Base-by-base conservation (phyloP, 2,113 vertebrate species). In the Puffinus mauretanicus region DNA sequence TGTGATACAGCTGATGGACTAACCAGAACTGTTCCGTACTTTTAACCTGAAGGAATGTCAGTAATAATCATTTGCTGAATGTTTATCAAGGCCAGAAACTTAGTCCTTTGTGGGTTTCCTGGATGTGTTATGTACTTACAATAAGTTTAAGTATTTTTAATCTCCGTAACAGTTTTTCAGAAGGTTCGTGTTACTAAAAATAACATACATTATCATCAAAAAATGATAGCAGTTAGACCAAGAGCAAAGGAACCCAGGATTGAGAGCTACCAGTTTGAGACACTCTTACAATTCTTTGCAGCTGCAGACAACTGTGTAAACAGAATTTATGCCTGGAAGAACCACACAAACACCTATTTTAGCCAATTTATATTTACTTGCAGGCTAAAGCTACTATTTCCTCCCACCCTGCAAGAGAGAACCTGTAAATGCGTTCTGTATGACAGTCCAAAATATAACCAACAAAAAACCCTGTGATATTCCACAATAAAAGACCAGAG, bases 291-390 rank as follows among this genome's bases (percentile, higher is more conserved):
- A 57, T 92, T 82, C 49, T 88, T 84, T 62, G 46, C 42, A 70
- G 72, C 29, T 86, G 64, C 77, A 94, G 86, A 88, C 67, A 83
- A 73, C 80, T 92, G 36, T 93, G 49, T 95, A 91, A 95, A 88
- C 81, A 92, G 46, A 83, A 55, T 7, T 83, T 84, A 38, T 4
- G 62, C 81, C 91, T 86, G 69, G 47, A 94, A 92, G 88, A 94
- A 71, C 76, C 80, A 81, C 83, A 75, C 46, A 61, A 81, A 58
- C 22, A 75, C 42, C 72, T 91, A 34, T 91, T 96, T 90, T 96
- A 75, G 55, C 42, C 67, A 57, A n/a, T 84, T 86, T 91, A 21
- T 89, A 62, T 91, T 96, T 91, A 60, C 47, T 84, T 83, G 16
- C 42, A 89, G 47, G 22, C 47, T 83, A 64, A 66, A 81, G 32